These are phyloP conservation scores for Murina feae DNA, from an alignment of 2,113 vertebrate genomes.

Conservation along the genomic window DNA sequence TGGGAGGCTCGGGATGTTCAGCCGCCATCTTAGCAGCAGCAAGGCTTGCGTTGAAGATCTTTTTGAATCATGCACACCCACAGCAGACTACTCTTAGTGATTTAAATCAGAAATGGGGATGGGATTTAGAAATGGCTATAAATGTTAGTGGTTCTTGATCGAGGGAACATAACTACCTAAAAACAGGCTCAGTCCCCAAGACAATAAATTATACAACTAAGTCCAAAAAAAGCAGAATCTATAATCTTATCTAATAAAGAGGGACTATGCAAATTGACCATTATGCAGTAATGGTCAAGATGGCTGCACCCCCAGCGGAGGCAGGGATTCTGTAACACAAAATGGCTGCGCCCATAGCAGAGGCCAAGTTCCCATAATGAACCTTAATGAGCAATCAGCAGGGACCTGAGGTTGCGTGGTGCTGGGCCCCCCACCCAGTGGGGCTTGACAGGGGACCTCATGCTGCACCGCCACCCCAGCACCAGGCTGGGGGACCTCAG, in stretches of 20 bases:
- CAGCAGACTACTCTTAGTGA: background rate
- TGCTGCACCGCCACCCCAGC: no score
- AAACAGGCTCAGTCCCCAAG: background rate
- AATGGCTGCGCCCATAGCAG: no score
- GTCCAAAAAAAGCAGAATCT: background rate
- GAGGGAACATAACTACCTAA: background rate
- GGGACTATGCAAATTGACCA: no score
- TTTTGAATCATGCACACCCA: background rate
- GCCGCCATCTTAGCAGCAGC: constrained; percentile 73
- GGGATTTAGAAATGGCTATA: background rate
- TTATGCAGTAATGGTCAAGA: no score
- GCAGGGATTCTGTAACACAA: no score
- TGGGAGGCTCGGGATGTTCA: constrained; percentile 69
- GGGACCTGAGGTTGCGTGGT: no score
- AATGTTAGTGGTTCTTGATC: background rate
- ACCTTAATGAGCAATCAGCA: no score
- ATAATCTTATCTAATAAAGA: background rate
- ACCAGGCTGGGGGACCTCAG: no score
- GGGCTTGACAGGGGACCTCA: no score
- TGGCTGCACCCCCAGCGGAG: no score
- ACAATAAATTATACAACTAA: background rate
- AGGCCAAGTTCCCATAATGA: no score
- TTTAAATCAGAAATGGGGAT: background rate
- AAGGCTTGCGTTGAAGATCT: constrained; percentile 41
- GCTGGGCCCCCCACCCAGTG: no score